Conservation (phyloP, 92 coral and sea anemone genomes). For the Zoanthus solanderi region DNA sequence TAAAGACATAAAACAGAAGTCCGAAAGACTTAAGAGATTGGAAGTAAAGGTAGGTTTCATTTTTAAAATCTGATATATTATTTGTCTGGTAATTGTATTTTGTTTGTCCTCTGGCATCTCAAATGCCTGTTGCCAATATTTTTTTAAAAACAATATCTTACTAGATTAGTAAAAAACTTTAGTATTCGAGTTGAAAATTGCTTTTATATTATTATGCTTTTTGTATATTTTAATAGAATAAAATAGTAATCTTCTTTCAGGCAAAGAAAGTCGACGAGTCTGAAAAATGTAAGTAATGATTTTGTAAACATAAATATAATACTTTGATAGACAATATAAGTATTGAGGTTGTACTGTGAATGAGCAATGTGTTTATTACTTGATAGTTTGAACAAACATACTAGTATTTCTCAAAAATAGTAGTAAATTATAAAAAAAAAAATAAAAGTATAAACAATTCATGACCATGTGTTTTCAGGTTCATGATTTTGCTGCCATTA, state of each 20-base stretch:
- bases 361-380: conserved; percentile 5
- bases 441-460: not conserved
- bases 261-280: conserved; percentile 12
- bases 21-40: conserved; percentile 17
- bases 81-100: conserved; percentile 15
- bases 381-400: not conserved
- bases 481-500: conserved; percentile 12
- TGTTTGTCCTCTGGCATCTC: conserved; percentile 17
- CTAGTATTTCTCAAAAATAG: conserved; percentile 8
- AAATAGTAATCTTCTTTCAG: not conserved
- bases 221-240: conserved; percentile 5
- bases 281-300: not conserved
- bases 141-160: conserved; percentile 7
- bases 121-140: conserved; percentile 11
- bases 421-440: conserved; percentile 5
- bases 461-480: conserved; percentile 18
- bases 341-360: conserved; percentile 9
- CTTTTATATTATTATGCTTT: not conserved
- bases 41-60: conserved; percentile 19
- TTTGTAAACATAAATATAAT: not conserved
- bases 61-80: conserved; percentile 1
- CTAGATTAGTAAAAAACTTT: not conserved
- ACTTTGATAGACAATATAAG: conserved; percentile 15
- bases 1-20: conserved; percentile 1
- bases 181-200: conserved; percentile 5